Conservation (phyloP, 35 echinoderm and acorn worm genomes). For the Apostichopus parvimensis region DNA sequence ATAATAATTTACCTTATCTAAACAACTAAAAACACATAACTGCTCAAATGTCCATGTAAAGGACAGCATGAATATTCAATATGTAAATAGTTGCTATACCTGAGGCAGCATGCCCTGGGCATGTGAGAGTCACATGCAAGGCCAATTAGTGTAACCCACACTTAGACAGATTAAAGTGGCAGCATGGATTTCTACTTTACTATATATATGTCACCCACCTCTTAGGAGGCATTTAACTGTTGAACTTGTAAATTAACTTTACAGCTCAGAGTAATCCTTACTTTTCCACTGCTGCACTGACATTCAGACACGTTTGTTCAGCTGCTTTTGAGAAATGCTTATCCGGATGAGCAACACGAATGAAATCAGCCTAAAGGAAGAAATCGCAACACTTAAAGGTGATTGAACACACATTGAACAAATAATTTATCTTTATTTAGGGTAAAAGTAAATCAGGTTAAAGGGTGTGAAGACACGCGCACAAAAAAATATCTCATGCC, state of each 20-base stretch:
- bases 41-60: too few relatives aligned
- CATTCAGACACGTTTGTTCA: constrained; percentile 70
- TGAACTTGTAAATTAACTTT: not conserved
- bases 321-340: constrained; percentile 68
- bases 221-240: not conserved
- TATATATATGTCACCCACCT: not conserved
- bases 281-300: constrained; percentile 92
- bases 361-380: constrained; percentile 82
- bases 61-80: too few relatives aligned
- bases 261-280: constrained; percentile 35
- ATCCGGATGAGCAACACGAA: constrained; percentile 87
- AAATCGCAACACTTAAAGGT: not conserved
- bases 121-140: too few relatives aligned
- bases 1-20: too few relatives aligned
- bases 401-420: not conserved
- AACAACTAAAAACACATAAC: too few relatives aligned
- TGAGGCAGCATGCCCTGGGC: too few relatives aligned
- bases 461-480: too few relatives aligned
- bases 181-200: too few relatives aligned
- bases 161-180: too few relatives aligned
- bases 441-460: not conserved
- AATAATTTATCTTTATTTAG: not conserved
- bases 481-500: too few relatives aligned
- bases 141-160: too few relatives aligned
- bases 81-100: too few relatives aligned